These are phyloP conservation scores for Labeo catla DNA, from an alignment of 2,113 vertebrate genomes.

Conservation along the genomic window DNA sequence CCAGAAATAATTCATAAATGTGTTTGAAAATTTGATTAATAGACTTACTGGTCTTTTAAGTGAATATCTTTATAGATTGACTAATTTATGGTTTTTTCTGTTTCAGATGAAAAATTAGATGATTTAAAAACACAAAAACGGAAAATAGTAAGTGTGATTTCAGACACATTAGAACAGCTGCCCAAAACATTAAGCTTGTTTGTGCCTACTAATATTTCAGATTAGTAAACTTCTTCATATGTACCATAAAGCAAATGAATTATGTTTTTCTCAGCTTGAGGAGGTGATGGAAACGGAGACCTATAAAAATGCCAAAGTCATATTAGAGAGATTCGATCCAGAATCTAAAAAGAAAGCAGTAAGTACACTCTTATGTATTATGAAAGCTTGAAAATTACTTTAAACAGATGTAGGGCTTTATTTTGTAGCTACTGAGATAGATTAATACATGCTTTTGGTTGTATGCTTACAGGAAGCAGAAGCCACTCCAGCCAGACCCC, in stretches of 20 bases:
- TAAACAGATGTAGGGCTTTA: background rate
- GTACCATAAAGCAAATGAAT: background rate
- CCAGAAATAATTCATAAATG: no score
- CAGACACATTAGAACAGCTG: background rate
- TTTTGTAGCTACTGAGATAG: background rate
- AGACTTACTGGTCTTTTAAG: background rate
- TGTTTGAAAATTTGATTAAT: background rate
- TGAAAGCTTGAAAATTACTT: no score
- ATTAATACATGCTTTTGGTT: background rate
- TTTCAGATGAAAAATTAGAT: slow-evolving; percentile 91
- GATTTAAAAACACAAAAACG: slow-evolving; percentile 91
- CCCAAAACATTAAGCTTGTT: background rate
- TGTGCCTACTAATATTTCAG: background rate
- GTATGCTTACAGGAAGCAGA: slow-evolving; percentile 83
- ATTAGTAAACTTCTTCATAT: background rate
- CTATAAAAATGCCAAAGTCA: slow-evolving; percentile 95
- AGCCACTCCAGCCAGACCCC: slow-evolving; percentile 79
- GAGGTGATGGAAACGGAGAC: slow-evolving; percentile 99
- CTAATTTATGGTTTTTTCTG: background rate
- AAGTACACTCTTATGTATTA: slow-evolving; percentile 53
- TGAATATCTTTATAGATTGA: background rate
- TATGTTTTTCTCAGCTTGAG: slow-evolving; percentile 83
- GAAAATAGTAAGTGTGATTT: slow-evolving; percentile 89
- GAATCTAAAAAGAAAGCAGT: slow-evolving; percentile 89
- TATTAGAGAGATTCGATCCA: slow-evolving; percentile 95